Evolutionary conservation across 2,888 invertebrate genomes (phyloP).

Genomic region (Lathronympha strigana): DNA sequence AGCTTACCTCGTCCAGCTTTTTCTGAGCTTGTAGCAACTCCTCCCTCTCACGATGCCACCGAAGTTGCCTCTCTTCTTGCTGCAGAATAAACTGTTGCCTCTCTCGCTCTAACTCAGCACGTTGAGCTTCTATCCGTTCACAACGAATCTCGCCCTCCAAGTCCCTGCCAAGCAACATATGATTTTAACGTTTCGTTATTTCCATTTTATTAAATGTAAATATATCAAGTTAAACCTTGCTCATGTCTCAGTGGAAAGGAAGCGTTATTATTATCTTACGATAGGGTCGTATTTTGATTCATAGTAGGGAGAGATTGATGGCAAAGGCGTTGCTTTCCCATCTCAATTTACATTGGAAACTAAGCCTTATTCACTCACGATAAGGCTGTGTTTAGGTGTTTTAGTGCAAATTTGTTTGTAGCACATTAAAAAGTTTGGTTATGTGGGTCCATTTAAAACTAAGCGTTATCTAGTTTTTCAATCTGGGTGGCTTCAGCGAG

Average conservation of each 20-base stretch:
- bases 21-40: constrained; percentile 88
- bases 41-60: constrained; percentile 82
- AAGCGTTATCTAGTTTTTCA: too few relatives aligned
- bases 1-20: constrained; percentile 85
- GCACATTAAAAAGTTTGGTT: too few relatives aligned
- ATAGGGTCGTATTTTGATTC: too few relatives aligned
- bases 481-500: too few relatives aligned
- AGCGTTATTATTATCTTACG: too few relatives aligned
- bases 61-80: constrained; percentile 78
- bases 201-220: too few relatives aligned
- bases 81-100: constrained; percentile 85
- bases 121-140: constrained; percentile 87
- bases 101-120: constrained; percentile 83
- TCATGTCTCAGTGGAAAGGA: too few relatives aligned
- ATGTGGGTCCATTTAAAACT: too few relatives aligned
- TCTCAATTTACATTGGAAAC: constrained; percentile 53
- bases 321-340: constrained; percentile 89
- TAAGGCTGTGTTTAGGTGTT: too few relatives aligned
- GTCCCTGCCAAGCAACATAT: constrained; percentile 57
- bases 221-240: too few relatives aligned
- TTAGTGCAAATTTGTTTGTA: too few relatives aligned
- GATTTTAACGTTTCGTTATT: too few relatives aligned
- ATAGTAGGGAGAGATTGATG: constrained; percentile 87
- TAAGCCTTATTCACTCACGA: not conserved
- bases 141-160: constrained; percentile 80